A percentile compares a stretch with the other conserved stretches of the same genome.
phyloP scores from a whole-genome alignment of 2,113 vertebrate genomes.

The Toxostoma redivivum region DNA sequence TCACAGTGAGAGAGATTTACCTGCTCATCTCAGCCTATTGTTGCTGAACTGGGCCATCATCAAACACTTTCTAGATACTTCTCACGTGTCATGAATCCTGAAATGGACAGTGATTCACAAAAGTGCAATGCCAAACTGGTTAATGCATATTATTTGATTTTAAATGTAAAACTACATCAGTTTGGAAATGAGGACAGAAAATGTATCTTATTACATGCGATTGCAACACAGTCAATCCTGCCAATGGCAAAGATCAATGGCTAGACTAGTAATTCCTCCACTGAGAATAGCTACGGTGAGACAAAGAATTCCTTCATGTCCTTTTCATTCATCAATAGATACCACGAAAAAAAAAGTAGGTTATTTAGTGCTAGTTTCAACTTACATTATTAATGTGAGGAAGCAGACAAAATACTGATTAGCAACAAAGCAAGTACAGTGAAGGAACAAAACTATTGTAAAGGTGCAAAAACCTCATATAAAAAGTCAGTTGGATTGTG shows the following conservation, averaged over 20 bases:
- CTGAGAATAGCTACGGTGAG: not conserved
- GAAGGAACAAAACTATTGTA: not conserved
- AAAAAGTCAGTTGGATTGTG: not conserved
- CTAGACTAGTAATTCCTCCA: not conserved
- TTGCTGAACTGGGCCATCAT: not conserved
- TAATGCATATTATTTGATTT: not conserved
- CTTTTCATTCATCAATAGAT: not conserved
- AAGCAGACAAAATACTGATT: not conserved
- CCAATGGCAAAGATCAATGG: slow-evolving; percentile 4
- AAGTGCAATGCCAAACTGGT: not conserved
- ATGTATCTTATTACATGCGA: not conserved
- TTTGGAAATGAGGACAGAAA: not conserved
- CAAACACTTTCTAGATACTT: not conserved
- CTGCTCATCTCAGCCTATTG: not conserved
- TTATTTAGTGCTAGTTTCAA: not conserved
- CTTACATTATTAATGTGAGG: not conserved
- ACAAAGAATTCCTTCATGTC: not conserved
- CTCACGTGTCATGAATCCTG: not conserved
- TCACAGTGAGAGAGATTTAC: not conserved
- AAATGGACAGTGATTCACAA: not conserved
- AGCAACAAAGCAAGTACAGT: not conserved
- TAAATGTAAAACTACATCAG: not conserved
- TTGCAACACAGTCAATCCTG: not conserved
- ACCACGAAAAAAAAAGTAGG: not conserved
- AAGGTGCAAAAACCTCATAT: not conserved